Base-by-base conservation (phyloP, 1,140 invertebrate genomes). In the Meloidogyne chitwoodi region DNA sequence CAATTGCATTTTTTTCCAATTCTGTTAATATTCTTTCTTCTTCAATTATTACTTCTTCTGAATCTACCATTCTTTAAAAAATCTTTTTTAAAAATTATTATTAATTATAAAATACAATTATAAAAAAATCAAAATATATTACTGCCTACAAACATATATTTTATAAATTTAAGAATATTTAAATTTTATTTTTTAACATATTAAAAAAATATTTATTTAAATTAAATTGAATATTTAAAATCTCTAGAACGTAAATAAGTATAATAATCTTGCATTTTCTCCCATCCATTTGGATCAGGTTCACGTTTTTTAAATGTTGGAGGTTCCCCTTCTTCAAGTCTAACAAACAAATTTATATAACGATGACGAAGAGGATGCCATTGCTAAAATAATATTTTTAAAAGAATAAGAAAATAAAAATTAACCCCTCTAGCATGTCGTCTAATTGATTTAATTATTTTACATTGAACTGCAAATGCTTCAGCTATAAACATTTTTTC, bases 191-290 rank as follows among this genome's bases (percentile, higher is more conserved):
- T 38, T 10, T 48, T 56, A 56, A 56, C 48, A 56, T n/a, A 80
- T 8, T 6, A 66, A 38, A 75, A 38, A 48, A 27, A 31, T 72
- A 70, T 62, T 72, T n/a, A n/a, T n/a, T n/a, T n/a, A n/a, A n/a
- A n/a, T n/a, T 80, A 87, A 77, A 85, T 74, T 19, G 84, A 83
- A 74, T 87, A 84, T 78, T 86, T 86, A 41, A 86, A 38, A n/a
- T 77, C 34, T 69, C 84, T 48, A n/a, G 64, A 74, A 26, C 86
- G 77, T n/a, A 86, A 79, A 78, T 87, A 87, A 6, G 77, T 63
- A 65, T 82, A 84, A 67, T 86, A 86, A 22, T 81, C 75, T 14
- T 84, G 71, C 86, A 86, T 86, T 67, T 84, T 78, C 24, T 87
- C 84, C 84, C 84, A 86, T 16, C 85, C 85, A 64, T 80, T 74